Evolutionary conservation across 2,888 invertebrate genomes (phyloP).

Genomic region (Hypselothyrea guttata): DNA sequence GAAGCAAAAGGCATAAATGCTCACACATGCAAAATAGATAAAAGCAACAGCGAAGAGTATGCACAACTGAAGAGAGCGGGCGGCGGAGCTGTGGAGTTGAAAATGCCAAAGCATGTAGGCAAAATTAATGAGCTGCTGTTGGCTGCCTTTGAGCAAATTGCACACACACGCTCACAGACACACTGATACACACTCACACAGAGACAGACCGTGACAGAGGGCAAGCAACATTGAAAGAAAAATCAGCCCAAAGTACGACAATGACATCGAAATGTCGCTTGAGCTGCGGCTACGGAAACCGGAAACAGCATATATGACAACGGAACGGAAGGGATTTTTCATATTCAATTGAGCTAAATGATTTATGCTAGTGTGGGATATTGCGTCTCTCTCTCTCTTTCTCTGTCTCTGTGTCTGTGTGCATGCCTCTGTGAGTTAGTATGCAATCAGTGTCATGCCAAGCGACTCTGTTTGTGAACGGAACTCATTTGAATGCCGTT

Average conservation of each 20-base stretch:
- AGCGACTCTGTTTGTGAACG: conserved; percentile 55
- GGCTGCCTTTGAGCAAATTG: conserved; percentile 55
- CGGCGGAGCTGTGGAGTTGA: conserved; percentile 5
- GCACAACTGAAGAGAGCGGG: conserved; percentile 1
- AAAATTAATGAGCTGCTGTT: conserved; percentile 75
- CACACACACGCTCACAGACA: conserved; percentile 3
- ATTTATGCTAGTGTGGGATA: conserved; percentile 52
- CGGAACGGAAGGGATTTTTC: conserved; percentile 79
- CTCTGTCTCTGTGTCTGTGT: conserved; percentile 11
- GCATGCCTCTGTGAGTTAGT: conserved; percentile 12
- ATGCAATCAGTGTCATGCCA: conserved; percentile 55
- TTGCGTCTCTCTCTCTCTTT: conserved; percentile 5
- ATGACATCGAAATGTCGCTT: conserved; percentile 39
- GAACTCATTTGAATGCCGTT: conserved; percentile 74
- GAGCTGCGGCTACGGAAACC: conserved; percentile 71
- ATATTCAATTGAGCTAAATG: conserved; percentile 78
- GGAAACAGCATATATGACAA: conserved; percentile 81
- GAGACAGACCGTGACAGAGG: not conserved
- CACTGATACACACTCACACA: not conserved
- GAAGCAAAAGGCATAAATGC: conserved; percentile 31
- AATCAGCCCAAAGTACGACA: conserved; percentile 42
- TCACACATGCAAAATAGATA: conserved; percentile 37
- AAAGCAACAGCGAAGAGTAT: not conserved
- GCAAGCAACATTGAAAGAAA: conserved; percentile 27
- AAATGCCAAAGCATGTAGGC: conserved; percentile 48